Conservation (phyloP, 92 coral and sea anemone species). For the Heliopora coerulea region DNA sequence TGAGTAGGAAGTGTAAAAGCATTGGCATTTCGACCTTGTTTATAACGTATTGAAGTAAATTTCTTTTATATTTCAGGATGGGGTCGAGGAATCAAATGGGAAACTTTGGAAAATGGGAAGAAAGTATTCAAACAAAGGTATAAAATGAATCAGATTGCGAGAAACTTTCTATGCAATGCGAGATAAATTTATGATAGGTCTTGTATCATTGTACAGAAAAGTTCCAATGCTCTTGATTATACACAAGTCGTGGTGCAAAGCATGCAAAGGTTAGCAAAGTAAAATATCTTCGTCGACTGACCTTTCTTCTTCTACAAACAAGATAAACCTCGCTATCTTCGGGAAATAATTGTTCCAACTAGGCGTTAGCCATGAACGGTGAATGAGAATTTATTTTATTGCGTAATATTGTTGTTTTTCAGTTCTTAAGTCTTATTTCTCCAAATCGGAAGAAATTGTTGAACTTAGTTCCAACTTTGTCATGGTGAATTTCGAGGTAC, state of each 20-base stretch:
- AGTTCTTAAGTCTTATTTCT: constrained; percentile 78
- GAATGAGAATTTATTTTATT: too few relatives aligned
- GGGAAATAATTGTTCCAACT: too few relatives aligned
- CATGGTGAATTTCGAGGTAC: constrained; percentile 81
- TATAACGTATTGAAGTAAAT: too few relatives aligned
- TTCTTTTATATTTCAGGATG: too few relatives aligned
- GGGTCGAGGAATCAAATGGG: constrained; percentile 36
- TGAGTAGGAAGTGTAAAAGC: too few relatives aligned
- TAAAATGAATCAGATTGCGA: neutral
- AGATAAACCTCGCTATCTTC: too few relatives aligned
- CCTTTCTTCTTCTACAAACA: too few relatives aligned
- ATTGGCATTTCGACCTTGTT: too few relatives aligned
- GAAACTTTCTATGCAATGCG: neutral
- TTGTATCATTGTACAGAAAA: constrained; percentile 51
- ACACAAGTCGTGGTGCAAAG: constrained; percentile 76
- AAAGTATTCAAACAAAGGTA: constrained; percentile 20
- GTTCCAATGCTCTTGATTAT: constrained; percentile 74
- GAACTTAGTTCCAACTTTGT: constrained; percentile 76
- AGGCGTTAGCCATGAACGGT: too few relatives aligned
- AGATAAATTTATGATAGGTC: neutral
- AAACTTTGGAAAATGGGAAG: constrained; percentile 23
- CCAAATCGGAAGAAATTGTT: constrained; percentile 64
- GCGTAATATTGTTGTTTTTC: neutral
- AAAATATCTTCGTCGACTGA: too few relatives aligned
- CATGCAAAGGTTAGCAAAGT: constrained; percentile 72